Evolutionary conservation across 2,113 vertebrate genomes (phyloP).

Genomic region (Charina bottae): DNA sequence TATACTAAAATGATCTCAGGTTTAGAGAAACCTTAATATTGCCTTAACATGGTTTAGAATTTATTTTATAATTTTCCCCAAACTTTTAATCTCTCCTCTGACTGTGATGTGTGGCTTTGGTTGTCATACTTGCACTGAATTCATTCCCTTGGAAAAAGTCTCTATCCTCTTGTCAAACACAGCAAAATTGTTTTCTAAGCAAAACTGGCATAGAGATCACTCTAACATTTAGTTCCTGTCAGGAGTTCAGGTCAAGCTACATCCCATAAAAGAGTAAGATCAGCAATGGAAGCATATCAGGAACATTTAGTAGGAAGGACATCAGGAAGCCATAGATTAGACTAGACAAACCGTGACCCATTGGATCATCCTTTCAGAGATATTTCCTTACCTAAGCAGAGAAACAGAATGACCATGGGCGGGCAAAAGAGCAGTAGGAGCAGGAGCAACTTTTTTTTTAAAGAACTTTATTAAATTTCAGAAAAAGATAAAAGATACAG

Average conservation of each 20-base stretch:
- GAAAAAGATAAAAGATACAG: too few relatives aligned
- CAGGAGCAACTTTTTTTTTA: too few relatives aligned
- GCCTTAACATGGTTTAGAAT: constrained; percentile 21
- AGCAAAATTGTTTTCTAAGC: accelerated
- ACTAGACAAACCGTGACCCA: too few relatives aligned
- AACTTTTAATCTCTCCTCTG: constrained; percentile 3
- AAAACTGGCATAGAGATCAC: constrained; percentile 26
- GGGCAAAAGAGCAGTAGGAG: too few relatives aligned
- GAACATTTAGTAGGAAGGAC: neutral
- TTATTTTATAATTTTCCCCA: neutral
- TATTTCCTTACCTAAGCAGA: too few relatives aligned
- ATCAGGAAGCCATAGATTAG: neutral
- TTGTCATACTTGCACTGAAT: neutral
- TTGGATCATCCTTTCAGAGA: too few relatives aligned
- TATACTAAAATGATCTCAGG: neutral
- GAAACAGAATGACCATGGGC: too few relatives aligned
- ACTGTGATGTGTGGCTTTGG: neutral
- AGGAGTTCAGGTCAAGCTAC: constrained; percentile 13
- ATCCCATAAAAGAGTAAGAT: neutral
- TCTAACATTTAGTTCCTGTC: constrained; percentile 3
- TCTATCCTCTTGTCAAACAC: neutral
- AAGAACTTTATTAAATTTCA: too few relatives aligned
- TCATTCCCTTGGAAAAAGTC: neutral
- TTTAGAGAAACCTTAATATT: neutral
- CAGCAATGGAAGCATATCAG: neutral